Percentiles rank a stretch among this genome's conserved stretches.
phyloP scores from a whole-genome alignment of 2,797 vertebrate species.

The Anguilla pacifica region DNA sequence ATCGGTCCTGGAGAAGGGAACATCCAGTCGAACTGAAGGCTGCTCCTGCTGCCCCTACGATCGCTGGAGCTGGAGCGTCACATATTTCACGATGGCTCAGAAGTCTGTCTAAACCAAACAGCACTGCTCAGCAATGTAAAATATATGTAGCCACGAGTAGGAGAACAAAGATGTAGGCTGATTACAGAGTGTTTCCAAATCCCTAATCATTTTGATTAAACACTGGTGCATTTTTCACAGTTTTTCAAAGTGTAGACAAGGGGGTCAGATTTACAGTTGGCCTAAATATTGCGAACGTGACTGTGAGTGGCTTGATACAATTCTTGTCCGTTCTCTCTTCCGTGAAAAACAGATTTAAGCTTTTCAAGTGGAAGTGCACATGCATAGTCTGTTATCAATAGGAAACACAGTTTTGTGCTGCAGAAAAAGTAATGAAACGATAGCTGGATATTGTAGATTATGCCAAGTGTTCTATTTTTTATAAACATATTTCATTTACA shows the following conservation, averaged over 20 bases:
- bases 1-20: conserved; percentile 54
- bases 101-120: not conserved
- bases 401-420: not conserved
- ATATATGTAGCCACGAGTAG: not conserved
- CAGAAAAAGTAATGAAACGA: not conserved
- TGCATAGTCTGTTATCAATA: too few relatives aligned
- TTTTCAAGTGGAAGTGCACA: not conserved
- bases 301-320: not conserved
- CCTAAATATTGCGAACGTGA: not conserved
- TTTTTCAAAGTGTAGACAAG: not conserved
- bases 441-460: not conserved
- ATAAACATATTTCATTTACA: not conserved
- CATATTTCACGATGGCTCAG: not conserved
- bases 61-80: not conserved
- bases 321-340: not conserved
- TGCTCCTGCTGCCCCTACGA: conserved; percentile 50
- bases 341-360: not conserved
- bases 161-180: not conserved
- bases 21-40: conserved; percentile 70
- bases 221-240: not conserved
- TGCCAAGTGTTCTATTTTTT: not conserved
- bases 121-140: not conserved
- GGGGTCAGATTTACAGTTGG: not conserved
- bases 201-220: conserved; percentile 2
- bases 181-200: not conserved